Percentiles rank a stretch among this genome's conserved stretches.
Evolutionary conservation across 2,888 invertebrate genomes (phyloP).

Genomic region (Agriopis marginaria): DNA sequence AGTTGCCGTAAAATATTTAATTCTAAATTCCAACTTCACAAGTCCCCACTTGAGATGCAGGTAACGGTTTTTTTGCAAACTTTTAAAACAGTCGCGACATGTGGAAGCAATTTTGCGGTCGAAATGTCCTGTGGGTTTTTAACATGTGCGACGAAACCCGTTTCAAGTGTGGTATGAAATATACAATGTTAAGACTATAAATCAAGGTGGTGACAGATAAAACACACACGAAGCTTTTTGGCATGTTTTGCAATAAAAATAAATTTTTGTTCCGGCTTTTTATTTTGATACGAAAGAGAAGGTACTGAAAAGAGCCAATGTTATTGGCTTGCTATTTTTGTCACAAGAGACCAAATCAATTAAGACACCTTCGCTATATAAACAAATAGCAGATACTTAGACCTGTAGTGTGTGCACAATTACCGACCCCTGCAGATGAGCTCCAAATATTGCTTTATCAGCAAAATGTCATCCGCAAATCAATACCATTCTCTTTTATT

Average conservation of each 20-base stretch:
- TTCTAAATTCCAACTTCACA: constrained; percentile 27
- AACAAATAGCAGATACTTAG: constrained; percentile 47
- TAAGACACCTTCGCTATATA: constrained; percentile 28
- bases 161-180: constrained; percentile 44
- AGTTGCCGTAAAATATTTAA: not conserved
- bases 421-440: constrained; percentile 54
- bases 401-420: constrained; percentile 61
- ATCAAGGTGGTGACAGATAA: constrained; percentile 44
- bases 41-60: constrained; percentile 58
- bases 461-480: constrained; percentile 55
- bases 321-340: constrained; percentile 1
- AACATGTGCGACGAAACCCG: constrained; percentile 57
- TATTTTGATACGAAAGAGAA: not conserved
- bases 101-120: constrained; percentile 64
- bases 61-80: constrained; percentile 56
- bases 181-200: constrained; percentile 37
- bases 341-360: constrained; percentile 24
- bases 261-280: not conserved
- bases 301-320: too few species aligned
- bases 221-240: constrained; percentile 38
- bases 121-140: constrained; percentile 57
- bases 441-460: constrained; percentile 56
- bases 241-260: constrained; percentile 1
- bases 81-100: constrained; percentile 54
- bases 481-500: constrained; percentile 49